Evolutionary conservation across 2,797 vertebrate species (phyloP), one percentile per base, ranked within the genome.

Genomic region (Brotula barbata): DNA sequence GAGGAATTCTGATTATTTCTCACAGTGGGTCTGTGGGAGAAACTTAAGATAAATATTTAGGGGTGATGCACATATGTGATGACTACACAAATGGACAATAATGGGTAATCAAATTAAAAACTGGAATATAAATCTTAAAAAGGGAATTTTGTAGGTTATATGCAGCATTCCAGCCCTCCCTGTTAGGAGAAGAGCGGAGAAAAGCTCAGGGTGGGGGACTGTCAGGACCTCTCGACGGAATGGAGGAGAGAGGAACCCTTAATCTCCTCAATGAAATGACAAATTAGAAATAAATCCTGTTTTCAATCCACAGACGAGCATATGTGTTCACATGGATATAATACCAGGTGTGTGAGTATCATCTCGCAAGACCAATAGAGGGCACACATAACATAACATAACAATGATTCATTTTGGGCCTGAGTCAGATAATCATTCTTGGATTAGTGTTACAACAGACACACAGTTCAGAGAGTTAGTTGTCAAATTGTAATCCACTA

Each of bases 1-100:
- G 58, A 86, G 86, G 85, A 90, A 90, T 88, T 87, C 71, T 1
- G 80, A 87, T 83, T 83, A 86, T 89, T 86, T 86, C 73, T 46
- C 77, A 69, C 47, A 76, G 75, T 22, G 68, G 61, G 64, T 72
- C 60, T 46, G 15, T 71, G 25, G 46, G 45, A 54, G 73, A 71
- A 78, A 73, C 63, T 64, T 62, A 17, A 72, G 53, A 17, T 23
- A 5, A 48, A 41, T 43, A 49, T 21, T 21, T 15, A 11, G 2
- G 20, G 5, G 25, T 20, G 16, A 41, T 3, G 21, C 36, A 21
- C 25, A 56, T 1, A 21, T 34, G 25, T 2, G 3, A 3, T 37
- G 0, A 47, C 47, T 12, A 33, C 31, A 33, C 9, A 33, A 9
- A 33, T 6, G 31, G 6, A 10, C 31, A 2, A 11, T 6, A 6